These are phyloP conservation scores for Oscheius sp. DNA, from an alignment of 1,140 invertebrate genomes.

Conservation along the genomic window DNA sequence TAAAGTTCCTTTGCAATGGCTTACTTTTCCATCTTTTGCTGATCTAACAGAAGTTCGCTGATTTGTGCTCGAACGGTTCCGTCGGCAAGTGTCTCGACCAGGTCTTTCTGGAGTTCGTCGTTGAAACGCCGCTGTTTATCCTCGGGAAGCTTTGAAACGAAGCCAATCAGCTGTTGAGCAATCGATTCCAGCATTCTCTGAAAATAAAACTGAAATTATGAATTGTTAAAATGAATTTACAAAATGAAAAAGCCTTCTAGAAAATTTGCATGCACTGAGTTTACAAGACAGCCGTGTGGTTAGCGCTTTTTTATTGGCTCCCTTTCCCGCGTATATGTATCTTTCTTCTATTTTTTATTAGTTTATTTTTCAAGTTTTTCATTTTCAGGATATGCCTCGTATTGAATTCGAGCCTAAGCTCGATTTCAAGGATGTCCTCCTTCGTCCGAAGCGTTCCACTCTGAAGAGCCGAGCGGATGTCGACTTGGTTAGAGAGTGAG, in stretches of 20 bases:
- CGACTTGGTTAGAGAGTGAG: constrained; percentile 59
- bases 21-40: constrained; percentile 8
- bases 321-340: background rate
- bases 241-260: no score
- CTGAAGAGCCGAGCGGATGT: constrained; percentile 84
- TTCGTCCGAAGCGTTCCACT: constrained; percentile 85
- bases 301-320: background rate
- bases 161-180: background rate
- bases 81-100: background rate
- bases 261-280: background rate
- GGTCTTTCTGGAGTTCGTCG: background rate
- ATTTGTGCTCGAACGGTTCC: background rate
- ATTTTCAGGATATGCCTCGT: constrained; percentile 74
- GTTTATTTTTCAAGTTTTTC: constrained; percentile 1
- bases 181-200: background rate
- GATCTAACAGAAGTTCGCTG: background rate
- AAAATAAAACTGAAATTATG: no score
- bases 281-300: background rate
- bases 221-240: no score
- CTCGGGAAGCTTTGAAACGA: background rate
- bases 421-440: constrained; percentile 89
- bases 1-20: background rate
- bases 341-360: background rate
- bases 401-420: constrained; percentile 89
- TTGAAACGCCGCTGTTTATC: constrained; percentile 1